phyloP scores from a whole-genome alignment of 2,888 invertebrate species.

The Terebella lapidaria region DNA sequence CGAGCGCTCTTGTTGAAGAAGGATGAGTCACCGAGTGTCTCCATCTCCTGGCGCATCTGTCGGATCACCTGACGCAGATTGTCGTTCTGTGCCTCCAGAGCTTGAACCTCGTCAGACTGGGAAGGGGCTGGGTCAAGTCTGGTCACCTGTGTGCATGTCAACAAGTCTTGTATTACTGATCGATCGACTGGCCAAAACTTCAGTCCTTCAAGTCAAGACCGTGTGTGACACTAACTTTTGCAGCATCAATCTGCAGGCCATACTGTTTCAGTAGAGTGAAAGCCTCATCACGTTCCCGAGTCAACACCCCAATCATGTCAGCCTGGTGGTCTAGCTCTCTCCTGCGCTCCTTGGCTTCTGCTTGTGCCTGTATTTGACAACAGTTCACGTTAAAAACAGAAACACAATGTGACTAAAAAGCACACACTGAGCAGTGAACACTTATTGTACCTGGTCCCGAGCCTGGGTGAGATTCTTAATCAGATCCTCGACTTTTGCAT shows the following conservation, averaged over 20 bases:
- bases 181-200: no score
- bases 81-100: conserved; percentile 43
- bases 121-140: no score
- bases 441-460: conserved; percentile 39
- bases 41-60: conserved; percentile 50
- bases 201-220: background rate
- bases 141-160: no score
- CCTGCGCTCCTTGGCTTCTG: no score
- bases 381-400: conserved; percentile 27
- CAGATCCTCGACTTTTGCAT: conserved; percentile 45
- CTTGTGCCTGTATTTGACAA: conserved; percentile 35
- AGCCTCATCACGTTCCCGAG: conserved; percentile 37
- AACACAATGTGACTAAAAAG: background rate
- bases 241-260: conserved; percentile 27
- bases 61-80: conserved; percentile 38
- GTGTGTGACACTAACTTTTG: background rate
- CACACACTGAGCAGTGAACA: background rate
- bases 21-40: conserved; percentile 28
- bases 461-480: conserved; percentile 38
- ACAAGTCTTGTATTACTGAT: no score
- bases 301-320: conserved; percentile 31
- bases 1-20: no score
- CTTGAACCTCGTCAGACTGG: conserved; percentile 31
- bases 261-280: conserved; percentile 37
- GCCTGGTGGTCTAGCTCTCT: conserved; percentile 38